Conservation (phyloP, 2,113 vertebrate genomes). For the Hyperopisus bebe region DNA sequence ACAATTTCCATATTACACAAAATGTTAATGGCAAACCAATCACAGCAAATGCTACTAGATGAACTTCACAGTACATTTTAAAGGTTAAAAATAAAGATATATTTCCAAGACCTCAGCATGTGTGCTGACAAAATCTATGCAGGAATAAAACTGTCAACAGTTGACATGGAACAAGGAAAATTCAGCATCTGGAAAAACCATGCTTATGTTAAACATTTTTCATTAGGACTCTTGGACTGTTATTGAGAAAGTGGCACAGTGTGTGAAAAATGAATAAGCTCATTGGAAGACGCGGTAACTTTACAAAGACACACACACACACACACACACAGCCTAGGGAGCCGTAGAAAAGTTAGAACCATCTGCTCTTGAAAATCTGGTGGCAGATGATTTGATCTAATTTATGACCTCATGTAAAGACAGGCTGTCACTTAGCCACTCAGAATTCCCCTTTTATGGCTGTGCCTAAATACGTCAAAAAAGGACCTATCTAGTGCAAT, state of each 20-base stretch:
- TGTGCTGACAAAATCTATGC: background rate
- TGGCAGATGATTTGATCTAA: background rate
- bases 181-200: background rate
- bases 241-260: background rate
- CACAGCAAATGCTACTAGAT: background rate
- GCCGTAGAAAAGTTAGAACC: background rate
- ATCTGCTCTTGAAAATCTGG: background rate
- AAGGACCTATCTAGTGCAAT: background rate
- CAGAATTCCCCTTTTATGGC: background rate
- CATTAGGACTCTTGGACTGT: constrained; percentile 3
- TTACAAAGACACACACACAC: background rate
- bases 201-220: constrained; percentile 2
- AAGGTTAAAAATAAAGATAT: constrained; percentile 7
- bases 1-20: constrained; percentile 17
- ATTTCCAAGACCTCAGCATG: constrained; percentile 5
- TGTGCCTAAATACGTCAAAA: constrained; percentile 16
- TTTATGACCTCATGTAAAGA: background rate
- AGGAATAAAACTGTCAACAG: constrained; percentile 13
- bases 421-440: background rate
- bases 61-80: background rate
- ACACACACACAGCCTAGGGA: background rate
- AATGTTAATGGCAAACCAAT: constrained; percentile 5
- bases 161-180: background rate
- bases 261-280: background rate
- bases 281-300: background rate